These are phyloP conservation scores for Microtus ochrogaster DNA, from an alignment of 2,113 vertebrate species.

Conservation along the genomic window DNA sequence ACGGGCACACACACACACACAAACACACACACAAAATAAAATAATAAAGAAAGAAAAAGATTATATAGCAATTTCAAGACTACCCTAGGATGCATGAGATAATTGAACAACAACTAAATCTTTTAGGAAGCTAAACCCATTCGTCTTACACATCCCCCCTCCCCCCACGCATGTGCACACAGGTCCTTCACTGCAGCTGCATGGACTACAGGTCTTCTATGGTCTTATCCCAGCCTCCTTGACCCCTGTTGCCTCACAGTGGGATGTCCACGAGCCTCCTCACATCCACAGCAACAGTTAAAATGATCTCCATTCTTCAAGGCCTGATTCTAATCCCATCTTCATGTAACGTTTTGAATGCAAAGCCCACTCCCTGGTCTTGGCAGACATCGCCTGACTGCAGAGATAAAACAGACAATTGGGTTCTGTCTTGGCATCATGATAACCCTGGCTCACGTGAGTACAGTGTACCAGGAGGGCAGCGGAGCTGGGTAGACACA, in stretches of 20 bases:
- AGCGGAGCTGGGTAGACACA: neutral
- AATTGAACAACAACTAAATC: neutral
- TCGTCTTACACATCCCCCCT: neutral
- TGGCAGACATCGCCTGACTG: neutral
- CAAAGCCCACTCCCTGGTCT: neutral
- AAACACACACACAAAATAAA: rapidly evolving
- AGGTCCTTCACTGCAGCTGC: neutral
- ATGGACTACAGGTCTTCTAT: neutral
- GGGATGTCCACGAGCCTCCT: neutral
- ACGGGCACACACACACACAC: neutral
- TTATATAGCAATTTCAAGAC: neutral
- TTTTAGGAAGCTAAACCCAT: neutral
- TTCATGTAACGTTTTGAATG: neutral
- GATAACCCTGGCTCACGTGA: neutral
- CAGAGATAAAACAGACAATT: constrained; percentile 63
- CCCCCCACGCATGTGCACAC: too few relatives aligned
- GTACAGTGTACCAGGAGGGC: neutral
- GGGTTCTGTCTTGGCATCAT: neutral
- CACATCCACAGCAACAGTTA: neutral
- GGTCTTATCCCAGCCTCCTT: neutral
- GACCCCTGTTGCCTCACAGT: neutral
- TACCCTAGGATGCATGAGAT: too few relatives aligned
- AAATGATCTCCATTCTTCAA: constrained; percentile 28
- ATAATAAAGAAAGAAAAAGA: neutral
- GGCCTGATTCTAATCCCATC: constrained; percentile 31